Evolutionary conservation across 2,113 vertebrate species (phyloP).

Genomic region (Gracilinanus agilis): DNA sequence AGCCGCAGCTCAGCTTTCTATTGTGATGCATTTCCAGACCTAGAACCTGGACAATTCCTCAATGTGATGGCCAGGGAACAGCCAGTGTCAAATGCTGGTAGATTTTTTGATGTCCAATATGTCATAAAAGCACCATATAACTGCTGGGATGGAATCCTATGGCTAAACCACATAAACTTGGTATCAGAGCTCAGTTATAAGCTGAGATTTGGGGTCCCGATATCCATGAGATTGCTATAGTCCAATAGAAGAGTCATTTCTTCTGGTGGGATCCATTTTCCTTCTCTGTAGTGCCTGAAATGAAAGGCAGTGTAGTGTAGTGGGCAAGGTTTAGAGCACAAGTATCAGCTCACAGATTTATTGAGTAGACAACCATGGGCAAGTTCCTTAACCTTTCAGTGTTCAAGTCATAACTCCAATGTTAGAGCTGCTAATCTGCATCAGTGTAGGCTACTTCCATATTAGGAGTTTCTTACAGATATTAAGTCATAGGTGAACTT

Average conservation of each 20-base stretch:
- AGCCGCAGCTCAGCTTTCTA: neutral
- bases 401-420: neutral
- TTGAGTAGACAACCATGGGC: neutral
- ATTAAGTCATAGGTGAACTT: neutral
- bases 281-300: neutral
- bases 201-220: neutral
- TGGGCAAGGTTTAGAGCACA: neutral
- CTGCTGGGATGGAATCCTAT: neutral
- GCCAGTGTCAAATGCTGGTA: neutral
- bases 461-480: neutral
- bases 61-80: neutral
- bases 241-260: neutral
- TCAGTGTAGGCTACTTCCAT: neutral
- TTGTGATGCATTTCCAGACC: neutral
- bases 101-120: neutral
- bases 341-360: neutral
- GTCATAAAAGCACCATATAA: neutral
- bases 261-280: neutral
- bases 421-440: neutral
- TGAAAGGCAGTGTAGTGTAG: neutral
- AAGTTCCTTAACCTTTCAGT: neutral
- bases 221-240: accelerated
- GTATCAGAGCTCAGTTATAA: accelerated
- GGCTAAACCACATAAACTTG: neutral
- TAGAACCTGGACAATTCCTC: neutral